These are phyloP conservation scores for Argyresthia goedartella DNA, from an alignment of 2,888 invertebrate genomes.

Conservation along the genomic window DNA sequence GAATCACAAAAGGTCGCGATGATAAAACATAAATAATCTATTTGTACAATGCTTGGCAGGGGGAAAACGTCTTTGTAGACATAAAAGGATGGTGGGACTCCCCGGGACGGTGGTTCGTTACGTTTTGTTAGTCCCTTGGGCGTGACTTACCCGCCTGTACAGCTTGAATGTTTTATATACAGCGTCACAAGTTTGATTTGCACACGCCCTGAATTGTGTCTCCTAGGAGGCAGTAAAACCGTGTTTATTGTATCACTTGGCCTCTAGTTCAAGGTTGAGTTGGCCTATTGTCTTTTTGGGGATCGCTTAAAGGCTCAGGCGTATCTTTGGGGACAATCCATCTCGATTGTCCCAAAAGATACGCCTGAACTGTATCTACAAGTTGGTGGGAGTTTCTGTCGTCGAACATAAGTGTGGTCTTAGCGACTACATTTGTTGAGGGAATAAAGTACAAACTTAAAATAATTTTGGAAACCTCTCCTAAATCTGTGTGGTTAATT, in stretches of 20 bases:
- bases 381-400: too few relatives aligned
- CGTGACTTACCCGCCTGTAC: constrained; percentile 23
- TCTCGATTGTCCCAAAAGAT: too few relatives aligned
- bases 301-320: too few relatives aligned
- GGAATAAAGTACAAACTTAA: too few relatives aligned
- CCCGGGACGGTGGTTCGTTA: constrained; percentile 59
- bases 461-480: too few relatives aligned
- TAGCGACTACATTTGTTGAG: too few relatives aligned
- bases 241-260: constrained; percentile 45
- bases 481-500: too few relatives aligned
- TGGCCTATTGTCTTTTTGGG: too few relatives aligned
- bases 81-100: constrained; percentile 42
- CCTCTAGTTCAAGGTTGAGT: constrained; percentile 27
- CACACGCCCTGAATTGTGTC: constrained; percentile 40
- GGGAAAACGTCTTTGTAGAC: constrained; percentile 55
- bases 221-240: constrained; percentile 39
- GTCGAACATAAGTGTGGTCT: too few relatives aligned
- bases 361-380: too few relatives aligned
- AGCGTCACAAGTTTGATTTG: constrained; percentile 62
- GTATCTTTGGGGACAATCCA: too few relatives aligned
- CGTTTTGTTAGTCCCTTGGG: constrained; percentile 62
- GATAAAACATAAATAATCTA: constrained; percentile 58
- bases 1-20: constrained; percentile 25
- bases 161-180: constrained; percentile 57
- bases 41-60: constrained; percentile 26